A percentile compares a stretch with the other conserved stretches of the same genome.
Conservation (phyloP, 1,140 invertebrate genomes). For the Lepidurus apus region DNA sequence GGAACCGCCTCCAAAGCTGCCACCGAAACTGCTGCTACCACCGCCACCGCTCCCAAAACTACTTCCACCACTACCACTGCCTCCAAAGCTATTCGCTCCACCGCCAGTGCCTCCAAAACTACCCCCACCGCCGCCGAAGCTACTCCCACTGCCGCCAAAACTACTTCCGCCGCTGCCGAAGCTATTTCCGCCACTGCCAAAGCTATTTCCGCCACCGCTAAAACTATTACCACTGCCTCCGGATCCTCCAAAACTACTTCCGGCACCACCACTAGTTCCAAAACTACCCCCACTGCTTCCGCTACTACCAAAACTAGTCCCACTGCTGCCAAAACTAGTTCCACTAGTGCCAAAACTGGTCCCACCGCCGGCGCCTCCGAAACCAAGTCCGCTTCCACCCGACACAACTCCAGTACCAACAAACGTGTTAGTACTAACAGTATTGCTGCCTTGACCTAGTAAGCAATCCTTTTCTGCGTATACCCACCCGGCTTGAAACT, state of each 20-base stretch:
- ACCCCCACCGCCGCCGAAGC: background rate
- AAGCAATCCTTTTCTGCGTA: slow-evolving; percentile 46
- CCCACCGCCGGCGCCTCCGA: background rate
- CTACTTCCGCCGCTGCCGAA: background rate
- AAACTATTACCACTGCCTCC: background rate
- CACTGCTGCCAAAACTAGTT: background rate
- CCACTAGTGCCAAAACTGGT: background rate
- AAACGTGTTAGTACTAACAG: background rate
- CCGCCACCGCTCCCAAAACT: background rate
- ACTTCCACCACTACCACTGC: background rate
- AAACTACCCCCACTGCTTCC: background rate
- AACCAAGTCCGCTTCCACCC: too few relatives aligned
- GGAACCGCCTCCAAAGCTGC: background rate
- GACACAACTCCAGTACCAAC: background rate
- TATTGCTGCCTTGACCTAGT: background rate
- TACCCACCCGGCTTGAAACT: slow-evolving; percentile 43
- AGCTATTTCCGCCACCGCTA: background rate
- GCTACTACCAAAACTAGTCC: background rate
- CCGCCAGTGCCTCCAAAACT: background rate
- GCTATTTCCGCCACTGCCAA: background rate
- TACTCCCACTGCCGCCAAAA: background rate
- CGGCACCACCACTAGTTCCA: background rate
- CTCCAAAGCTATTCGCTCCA: background rate
- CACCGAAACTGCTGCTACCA: background rate
- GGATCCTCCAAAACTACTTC: background rate